phyloP scores from a whole-genome alignment of 1,140 invertebrate species.

The Brachionus manjavacas region DNA sequence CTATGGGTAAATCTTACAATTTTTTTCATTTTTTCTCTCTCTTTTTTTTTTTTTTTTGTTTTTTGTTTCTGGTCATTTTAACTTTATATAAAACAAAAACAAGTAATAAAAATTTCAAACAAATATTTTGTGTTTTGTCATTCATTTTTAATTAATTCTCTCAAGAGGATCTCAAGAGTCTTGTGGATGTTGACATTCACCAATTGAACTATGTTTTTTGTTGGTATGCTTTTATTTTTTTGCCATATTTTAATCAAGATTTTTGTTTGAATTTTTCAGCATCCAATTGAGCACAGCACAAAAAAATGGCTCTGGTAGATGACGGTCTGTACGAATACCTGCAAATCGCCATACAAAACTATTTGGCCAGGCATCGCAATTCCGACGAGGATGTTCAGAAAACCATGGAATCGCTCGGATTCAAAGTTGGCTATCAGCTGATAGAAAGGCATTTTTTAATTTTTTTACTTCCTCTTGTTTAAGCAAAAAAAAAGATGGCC shows the following conservation, averaged over 20 bases:
- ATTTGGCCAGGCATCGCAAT: background rate
- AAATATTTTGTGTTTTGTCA: background rate
- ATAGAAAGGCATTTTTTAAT: conserved; percentile 31
- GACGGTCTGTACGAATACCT: conserved; percentile 31
- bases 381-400: conserved; percentile 17
- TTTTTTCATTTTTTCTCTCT: background rate
- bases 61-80: background rate
- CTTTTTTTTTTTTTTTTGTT: background rate
- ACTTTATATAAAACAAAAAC: background rate
- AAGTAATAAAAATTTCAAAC: background rate
- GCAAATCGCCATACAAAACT: conserved; percentile 9
- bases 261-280: background rate
- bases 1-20: background rate
- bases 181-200: conserved; percentile 39
- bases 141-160: background rate
- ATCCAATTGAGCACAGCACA: too few species aligned
- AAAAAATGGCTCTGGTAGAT: background rate
- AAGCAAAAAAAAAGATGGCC: too few species aligned
- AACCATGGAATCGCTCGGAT: conserved; percentile 1
- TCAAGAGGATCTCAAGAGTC: background rate
- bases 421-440: conserved; percentile 34
- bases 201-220: background rate
- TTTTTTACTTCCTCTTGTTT: background rate
- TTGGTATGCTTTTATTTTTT: background rate
- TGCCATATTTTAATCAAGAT: background rate